Conservation (phyloP, 2,888 invertebrate species). For the Tridacna crocea region DNA sequence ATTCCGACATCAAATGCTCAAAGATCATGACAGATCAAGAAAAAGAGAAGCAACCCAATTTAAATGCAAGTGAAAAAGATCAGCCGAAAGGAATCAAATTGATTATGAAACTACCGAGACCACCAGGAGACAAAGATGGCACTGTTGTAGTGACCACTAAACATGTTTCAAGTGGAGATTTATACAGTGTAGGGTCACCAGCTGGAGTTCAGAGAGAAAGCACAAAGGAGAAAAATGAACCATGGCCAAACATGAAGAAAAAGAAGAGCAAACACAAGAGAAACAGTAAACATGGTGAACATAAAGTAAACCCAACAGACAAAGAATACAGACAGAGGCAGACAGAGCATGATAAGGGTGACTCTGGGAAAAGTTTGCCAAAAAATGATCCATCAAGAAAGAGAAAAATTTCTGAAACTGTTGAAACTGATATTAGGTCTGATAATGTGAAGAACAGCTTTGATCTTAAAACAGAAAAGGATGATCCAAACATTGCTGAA, state of each 20-base stretch:
- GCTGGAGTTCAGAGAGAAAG: neutral
- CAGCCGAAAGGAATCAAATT: neutral
- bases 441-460: neutral
- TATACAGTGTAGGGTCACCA: neutral
- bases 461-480: neutral
- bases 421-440: neutral
- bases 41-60: neutral
- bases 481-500: neutral
- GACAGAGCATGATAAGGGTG: too few relatives aligned
- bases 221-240: neutral
- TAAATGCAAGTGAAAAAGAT: neutral
- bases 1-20: constrained; percentile 5
- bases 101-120: neutral
- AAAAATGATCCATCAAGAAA: neutral
- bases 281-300: neutral
- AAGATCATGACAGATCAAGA: neutral
- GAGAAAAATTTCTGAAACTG: neutral
- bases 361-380: too few relatives aligned
- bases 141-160: neutral
- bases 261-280: constrained; percentile 26
- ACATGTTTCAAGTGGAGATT: neutral
- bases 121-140: constrained; percentile 1
- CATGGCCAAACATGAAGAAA: constrained; percentile 3
- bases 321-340: too few relatives aligned
- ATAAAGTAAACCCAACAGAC: too few relatives aligned